Evolutionary conservation across 1,140 invertebrate genomes (phyloP).

Genomic region (Drosophila santomea): DNA sequence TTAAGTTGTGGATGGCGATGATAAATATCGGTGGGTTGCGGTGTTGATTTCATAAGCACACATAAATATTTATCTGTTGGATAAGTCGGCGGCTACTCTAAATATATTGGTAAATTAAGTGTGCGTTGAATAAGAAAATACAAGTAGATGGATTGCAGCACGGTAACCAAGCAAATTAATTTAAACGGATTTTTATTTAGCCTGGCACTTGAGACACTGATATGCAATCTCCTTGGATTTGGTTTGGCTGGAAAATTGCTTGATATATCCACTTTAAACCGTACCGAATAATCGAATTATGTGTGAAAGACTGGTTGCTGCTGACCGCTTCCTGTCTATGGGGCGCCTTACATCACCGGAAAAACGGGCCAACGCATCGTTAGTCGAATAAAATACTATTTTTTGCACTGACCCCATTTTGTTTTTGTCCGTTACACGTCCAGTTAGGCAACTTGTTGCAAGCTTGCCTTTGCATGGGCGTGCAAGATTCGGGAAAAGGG

Average conservation of each 20-base stretch:
- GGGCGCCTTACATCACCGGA: slow-evolving; percentile 42
- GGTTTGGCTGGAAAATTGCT: background rate
- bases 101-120: slow-evolving; percentile 21
- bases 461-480: slow-evolving; percentile 29
- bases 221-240: background rate
- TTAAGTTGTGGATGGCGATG: slow-evolving; percentile 34
- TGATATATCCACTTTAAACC: slow-evolving; percentile 9
- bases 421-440: slow-evolving; percentile 47
- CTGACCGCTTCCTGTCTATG: slow-evolving; percentile 35
- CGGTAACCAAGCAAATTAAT: background rate
- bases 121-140: slow-evolving; percentile 15
- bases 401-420: slow-evolving; percentile 48
- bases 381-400: slow-evolving; percentile 43
- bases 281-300: slow-evolving; percentile 34
- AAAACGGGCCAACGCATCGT: slow-evolving; percentile 53
- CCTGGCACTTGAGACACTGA: background rate
- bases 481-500: slow-evolving; percentile 18
- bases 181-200: background rate
- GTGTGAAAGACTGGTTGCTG: slow-evolving; percentile 28
- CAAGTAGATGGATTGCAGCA: background rate
- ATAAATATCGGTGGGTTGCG: slow-evolving; percentile 16
- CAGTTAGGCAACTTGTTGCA: slow-evolving; percentile 59
- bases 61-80: slow-evolving; percentile 40
- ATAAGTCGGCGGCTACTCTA: slow-evolving; percentile 23
- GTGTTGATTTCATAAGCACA: slow-evolving; percentile 33